Percentiles rank a stretch among this genome's conserved stretches.
Conservation (phyloP, 2,797 vertebrate genomes). For the Bradypodion pumilum region DNA sequence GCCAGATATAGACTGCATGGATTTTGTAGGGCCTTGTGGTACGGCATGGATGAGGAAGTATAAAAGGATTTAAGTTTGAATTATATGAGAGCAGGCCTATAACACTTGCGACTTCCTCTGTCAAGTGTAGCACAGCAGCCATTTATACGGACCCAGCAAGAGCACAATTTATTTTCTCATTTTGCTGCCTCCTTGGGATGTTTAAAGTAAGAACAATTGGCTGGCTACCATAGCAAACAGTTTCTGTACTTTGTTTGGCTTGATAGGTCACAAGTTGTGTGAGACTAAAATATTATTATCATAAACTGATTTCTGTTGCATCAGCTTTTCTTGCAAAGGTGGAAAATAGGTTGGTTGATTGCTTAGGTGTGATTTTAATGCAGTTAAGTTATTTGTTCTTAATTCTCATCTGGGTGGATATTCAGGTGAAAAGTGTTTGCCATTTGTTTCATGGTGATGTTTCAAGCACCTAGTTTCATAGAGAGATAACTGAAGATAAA, state of each 20-base stretch:
- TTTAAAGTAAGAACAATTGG: neutral
- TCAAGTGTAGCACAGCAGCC: neutral
- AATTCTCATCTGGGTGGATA: neutral
- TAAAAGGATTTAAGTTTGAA: neutral
- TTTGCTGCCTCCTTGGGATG: neutral
- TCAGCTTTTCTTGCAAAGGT: neutral
- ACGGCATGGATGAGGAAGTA: neutral
- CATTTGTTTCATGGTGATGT: neutral
- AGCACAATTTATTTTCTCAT: neutral
- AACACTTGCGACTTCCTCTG: neutral
- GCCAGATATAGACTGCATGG: neutral
- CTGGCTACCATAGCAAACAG: neutral
- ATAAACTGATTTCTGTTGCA: neutral
- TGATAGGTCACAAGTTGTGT: too few species aligned
- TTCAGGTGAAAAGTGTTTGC: neutral
- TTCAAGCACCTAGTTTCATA: neutral
- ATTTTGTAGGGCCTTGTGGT: neutral
- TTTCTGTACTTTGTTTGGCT: neutral
- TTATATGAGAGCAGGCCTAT: neutral
- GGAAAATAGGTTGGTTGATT: neutral
- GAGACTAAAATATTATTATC: neutral
- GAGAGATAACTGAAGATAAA: neutral
- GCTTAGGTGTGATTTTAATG: neutral
- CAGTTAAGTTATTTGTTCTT: neutral
- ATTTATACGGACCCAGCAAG: neutral